Percentiles rank a stretch among this genome's conserved stretches.
Conservation (phyloP, 2,888 invertebrate genomes). For the Incurvaria masculella region DNA sequence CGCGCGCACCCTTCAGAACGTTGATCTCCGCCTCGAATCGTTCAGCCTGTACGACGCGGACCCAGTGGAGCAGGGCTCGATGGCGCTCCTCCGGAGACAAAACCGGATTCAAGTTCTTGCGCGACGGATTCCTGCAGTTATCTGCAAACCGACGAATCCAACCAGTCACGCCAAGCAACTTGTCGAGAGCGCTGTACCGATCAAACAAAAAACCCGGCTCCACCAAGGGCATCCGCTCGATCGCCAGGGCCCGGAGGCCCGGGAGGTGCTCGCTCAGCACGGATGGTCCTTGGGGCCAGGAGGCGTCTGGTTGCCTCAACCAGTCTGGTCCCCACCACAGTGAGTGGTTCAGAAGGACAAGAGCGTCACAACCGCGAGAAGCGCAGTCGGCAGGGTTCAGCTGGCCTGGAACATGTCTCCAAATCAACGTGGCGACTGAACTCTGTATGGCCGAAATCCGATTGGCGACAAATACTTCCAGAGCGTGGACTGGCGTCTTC, state of each 20-base stretch:
- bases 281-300: neutral
- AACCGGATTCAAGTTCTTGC: neutral
- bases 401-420: conserved; percentile 7
- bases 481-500: neutral
- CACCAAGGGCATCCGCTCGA: neutral
- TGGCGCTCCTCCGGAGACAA: neutral
- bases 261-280: neutral
- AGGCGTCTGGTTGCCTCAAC: neutral
- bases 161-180: neutral
- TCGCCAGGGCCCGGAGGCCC: neutral
- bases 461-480: conserved; percentile 5
- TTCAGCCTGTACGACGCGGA: neutral
- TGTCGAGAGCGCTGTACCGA: neutral
- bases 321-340: conserved; percentile 4
- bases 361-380: conserved; percentile 1
- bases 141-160: neutral
- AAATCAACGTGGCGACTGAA: conserved; percentile 1
- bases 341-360: neutral
- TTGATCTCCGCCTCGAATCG: neutral
- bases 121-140: neutral
- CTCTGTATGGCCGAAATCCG: conserved; percentile 1
- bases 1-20: neutral
- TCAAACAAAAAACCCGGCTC: neutral
- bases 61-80: neutral
- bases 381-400: conserved; percentile 3